Percentiles rank a stretch among this genome's conserved stretches.
phyloP scores from a whole-genome alignment of 1,140 invertebrate genomes.

The Hylaeus anthracinus region DNA sequence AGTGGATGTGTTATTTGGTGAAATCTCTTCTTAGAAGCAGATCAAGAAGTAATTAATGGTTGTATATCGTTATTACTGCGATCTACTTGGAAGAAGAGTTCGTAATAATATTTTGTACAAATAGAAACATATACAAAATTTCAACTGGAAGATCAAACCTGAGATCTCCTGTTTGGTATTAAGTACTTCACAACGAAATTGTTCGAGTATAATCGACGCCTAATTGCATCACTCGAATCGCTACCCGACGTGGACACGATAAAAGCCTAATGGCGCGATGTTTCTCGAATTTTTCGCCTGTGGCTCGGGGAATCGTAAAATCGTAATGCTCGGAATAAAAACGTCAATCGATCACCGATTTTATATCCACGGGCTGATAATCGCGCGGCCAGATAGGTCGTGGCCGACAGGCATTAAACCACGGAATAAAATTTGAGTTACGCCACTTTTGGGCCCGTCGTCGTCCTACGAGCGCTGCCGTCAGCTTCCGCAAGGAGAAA shows the following conservation, averaged over 20 bases:
- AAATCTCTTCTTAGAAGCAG: too few species aligned
- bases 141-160: too few species aligned
- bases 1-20: too few species aligned
- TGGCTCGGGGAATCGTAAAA: conserved; percentile 37
- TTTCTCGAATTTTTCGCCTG: not conserved
- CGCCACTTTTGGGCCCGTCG: not conserved
- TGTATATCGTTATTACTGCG: too few species aligned
- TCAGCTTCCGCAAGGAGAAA: not conserved
- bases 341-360: conserved; percentile 58
- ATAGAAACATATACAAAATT: too few species aligned
- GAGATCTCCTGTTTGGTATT: too few species aligned
- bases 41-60: too few species aligned
- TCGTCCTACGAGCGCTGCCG: not conserved
- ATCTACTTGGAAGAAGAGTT: too few species aligned
- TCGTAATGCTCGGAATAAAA: conserved; percentile 50
- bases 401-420: conserved; percentile 17
- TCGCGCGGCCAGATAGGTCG: conserved; percentile 1
- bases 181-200: too few species aligned
- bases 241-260: not conserved
- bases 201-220: too few species aligned
- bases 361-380: conserved; percentile 44
- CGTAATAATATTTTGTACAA: too few species aligned
- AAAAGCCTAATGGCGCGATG: conserved; percentile 1
- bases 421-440: conserved; percentile 56
- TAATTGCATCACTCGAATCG: not conserved